Base-by-base conservation (phyloP, 1,140 invertebrate species). In the Drosophila carrolli region DNA sequence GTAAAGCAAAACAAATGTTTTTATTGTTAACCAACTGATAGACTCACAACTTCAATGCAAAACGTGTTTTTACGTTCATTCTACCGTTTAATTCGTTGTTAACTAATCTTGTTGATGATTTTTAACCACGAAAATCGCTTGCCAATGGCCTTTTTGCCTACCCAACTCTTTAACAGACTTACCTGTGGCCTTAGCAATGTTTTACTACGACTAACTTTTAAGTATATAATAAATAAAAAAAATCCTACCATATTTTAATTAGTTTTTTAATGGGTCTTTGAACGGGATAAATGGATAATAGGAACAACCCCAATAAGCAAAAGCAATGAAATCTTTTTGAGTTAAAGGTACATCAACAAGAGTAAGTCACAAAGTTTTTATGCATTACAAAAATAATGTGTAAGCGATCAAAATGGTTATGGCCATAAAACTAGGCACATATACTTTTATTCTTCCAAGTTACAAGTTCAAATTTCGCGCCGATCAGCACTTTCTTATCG, bases 101-200 rank as follows among this genome's bases (percentile, higher is more conserved):
- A 63, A 84, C 81, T 84, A 84, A 84, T 84, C 81, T 76, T 59
- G 78, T 84, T 83, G 81, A 84, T 70, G 67, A 71, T 70, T 84
- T 83, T 77, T 78, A 68, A 68, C 74, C 48, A 16, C 46, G 40
- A 48, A 48, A 47, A 78, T 53, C 57, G 74, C 78, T 81, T 80
- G 78, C 78, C 78, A 81, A 44, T 43, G 75, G 71, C 80, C 46
- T 43, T 79, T 75, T 84, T 63, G 80, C 75, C 65, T 62, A 32
- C 60, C 51, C 71, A 84, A 83, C 50, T 71, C n/a, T 71, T 61
- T 67, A 50, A 72, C 43, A 72, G 76, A 59, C 66, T 76, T 66
- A 76, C 53, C 54, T 32, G 57, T 81, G 73, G 67, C 44, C 72
- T 71, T 72, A 37, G 68, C 68, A 72, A 72, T 72, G 68, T 72